Base-by-base conservation (phyloP, 2,888 invertebrate genomes). In the Drosophila peninsularis region DNA sequence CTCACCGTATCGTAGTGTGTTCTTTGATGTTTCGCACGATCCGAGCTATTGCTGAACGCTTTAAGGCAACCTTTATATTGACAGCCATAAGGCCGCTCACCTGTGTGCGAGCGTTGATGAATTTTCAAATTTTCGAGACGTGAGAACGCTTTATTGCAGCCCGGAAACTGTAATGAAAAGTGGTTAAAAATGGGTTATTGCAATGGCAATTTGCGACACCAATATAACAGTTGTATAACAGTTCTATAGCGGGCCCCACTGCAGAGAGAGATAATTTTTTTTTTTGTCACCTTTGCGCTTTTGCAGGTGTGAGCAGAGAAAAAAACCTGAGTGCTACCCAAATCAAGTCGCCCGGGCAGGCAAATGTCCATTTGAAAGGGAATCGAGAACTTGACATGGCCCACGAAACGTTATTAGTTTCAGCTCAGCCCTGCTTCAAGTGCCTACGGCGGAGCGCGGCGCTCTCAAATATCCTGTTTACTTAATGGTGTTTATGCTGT, bases 11-110 rank as follows among this genome's bases (percentile, higher is more conserved):
- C 98, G 82, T 98, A 98, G 93, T 99, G 99, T 1, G 99, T 99
- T 84, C 99, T 94, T 93, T 99, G 99, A 93, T 99, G 99, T 93
- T 99, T 99, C 9, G 99, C 99, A 56, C 99, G 94, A 92, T 99
- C 99, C 0, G 98, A 99, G 71, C 99, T 99, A 93, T 99, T 99
- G 90, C 98, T 98, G 93, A 99, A 99, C 2, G 99, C 98, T 92
- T 99, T 99, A 50, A 95, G 93, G 92, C 99, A 99, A 58, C 97
- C 96, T 0, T 96, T 95, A 79, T 97, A 97, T 80, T 98, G 98
- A 90, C 99, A 99, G 64, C 96, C 95, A 90, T 99, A 99, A 0
- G 99, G 99, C 45, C 98, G 94, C 92, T 99, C 99, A 0, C 99
- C 99, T 0, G 98, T 98, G 92, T 98, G 98, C 2, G 98, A 98